These are phyloP conservation scores for Drosophila arawakana DNA, from an alignment of 1,140 invertebrate species.

Conservation along the genomic window DNA sequence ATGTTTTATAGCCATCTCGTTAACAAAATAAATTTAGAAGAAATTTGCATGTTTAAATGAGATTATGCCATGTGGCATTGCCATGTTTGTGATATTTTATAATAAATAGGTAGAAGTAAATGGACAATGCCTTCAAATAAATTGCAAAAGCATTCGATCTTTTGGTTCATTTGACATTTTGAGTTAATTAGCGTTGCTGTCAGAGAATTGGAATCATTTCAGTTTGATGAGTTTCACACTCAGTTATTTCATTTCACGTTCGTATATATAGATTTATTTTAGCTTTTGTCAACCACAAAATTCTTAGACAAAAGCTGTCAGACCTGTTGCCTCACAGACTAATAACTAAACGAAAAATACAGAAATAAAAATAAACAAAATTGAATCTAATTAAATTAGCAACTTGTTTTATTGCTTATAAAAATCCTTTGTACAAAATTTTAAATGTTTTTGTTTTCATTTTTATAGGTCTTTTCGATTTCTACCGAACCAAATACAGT, in stretches of 20 bases:
- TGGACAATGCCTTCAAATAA: slow-evolving; percentile 2
- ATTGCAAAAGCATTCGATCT: slow-evolving; percentile 2
- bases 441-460: slow-evolving; percentile 6
- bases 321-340: slow-evolving; percentile 54
- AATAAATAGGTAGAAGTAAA: not conserved
- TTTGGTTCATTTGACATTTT: slow-evolving; percentile 35
- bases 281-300: slow-evolving; percentile 17
- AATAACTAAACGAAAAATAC: slow-evolving; percentile 43
- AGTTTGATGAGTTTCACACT: slow-evolving; percentile 38
- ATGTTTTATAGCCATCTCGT: slow-evolving; percentile 34
- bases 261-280: slow-evolving; percentile 29
- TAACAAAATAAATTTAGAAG: not conserved
- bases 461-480: slow-evolving; percentile 16
- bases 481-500: not conserved
- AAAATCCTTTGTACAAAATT: slow-evolving; percentile 31
- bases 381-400: slow-evolving; percentile 59
- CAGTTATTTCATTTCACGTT: slow-evolving; percentile 3
- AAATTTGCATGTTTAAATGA: slow-evolving; percentile 17
- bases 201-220: slow-evolving; percentile 37
- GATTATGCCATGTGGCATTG: slow-evolving; percentile 16
- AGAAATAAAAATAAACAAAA: slow-evolving; percentile 1
- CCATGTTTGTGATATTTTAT: not conserved
- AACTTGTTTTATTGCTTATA: slow-evolving; percentile 63
- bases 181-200: slow-evolving; percentile 41
- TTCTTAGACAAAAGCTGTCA: slow-evolving; percentile 60